Evolutionary conservation across 1,140 invertebrate species (phyloP), one percentile per base, ranked within the genome.

Genomic region (Drosophila nigrodunni): DNA sequence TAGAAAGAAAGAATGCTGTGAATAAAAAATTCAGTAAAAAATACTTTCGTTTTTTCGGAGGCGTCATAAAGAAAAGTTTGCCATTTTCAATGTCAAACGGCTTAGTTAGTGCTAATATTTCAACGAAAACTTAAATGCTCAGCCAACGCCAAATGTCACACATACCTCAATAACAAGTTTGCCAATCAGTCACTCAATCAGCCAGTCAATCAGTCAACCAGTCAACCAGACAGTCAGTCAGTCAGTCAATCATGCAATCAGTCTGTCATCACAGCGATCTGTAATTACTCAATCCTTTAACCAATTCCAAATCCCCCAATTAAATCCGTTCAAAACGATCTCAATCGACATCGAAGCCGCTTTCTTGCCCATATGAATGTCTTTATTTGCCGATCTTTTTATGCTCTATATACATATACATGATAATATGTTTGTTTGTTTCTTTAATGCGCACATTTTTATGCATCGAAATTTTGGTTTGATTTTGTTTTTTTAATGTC

Each of bases 371-470:
- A 41, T 70, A 30, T 66, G 60, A 61, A 65, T 72, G 35, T 35
- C 37, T 52, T 55, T 65, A 41, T 30, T 67, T 60, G 46, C 44
- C 57, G 1, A 30, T 70, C 50, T 67, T 43, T 30, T 75, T 77
- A 64, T 43, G n/a, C 9, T 43, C 41, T 43, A 61, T 78, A 69
- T 62, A 44, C 35, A 21, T 70, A 62, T 70, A 62, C 39, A 34
- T 60, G 54, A 68, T 21, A 34, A 30, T 70, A 74, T 69, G 46
- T 49, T 66, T 74, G 25, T 30, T 78, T 68, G 41, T 49, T 65
- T 67, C 18, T 72, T 50, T 77, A 74, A 83, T 83, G 71, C 67
- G 83, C 85, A 89, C 85, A 88, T 88, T 81, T 65, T 81, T 80
- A 89, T 85, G 86, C 81, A 88, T 88, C 62, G 25, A 68, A 73